Conservation (phyloP, 2,888 invertebrate genomes). For the Pogonocherus hispidulus region DNA sequence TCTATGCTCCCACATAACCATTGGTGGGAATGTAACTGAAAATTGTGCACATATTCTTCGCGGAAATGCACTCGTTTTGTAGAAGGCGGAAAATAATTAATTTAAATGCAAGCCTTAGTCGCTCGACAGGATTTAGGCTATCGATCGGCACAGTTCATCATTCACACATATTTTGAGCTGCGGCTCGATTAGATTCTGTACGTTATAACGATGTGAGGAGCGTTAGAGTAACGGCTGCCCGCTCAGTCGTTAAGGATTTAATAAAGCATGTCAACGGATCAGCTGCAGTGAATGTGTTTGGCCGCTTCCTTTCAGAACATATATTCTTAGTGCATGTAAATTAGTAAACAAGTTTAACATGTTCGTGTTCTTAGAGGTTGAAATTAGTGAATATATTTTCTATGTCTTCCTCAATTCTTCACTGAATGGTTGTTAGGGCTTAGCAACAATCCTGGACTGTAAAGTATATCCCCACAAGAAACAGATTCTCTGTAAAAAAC, state of each 20-base stretch:
- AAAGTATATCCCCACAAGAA: too few relatives aligned
- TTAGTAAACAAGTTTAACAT: not conserved
- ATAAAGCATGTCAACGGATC: not conserved
- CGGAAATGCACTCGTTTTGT: constrained; percentile 15
- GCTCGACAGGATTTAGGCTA: not conserved
- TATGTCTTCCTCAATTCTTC: too few relatives aligned
- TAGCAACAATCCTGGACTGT: too few relatives aligned
- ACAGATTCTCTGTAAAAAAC: too few relatives aligned
- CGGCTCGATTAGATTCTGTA: constrained; percentile 13
- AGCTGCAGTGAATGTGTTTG: not conserved
- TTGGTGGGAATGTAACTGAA: constrained; percentile 1
- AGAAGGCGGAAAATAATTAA: constrained; percentile 20
- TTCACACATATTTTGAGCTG: constrained; percentile 15
- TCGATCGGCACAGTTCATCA: constrained; percentile 8
- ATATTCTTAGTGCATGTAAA: not conserved
- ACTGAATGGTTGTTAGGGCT: too few relatives aligned
- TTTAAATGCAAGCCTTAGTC: constrained; percentile 24
- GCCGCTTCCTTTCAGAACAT: not conserved
- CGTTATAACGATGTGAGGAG: not conserved
- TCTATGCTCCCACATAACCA: too few relatives aligned
- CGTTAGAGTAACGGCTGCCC: not conserved
- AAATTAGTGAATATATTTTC: too few relatives aligned
- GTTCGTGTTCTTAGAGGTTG: not conserved
- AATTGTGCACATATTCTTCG: not conserved
- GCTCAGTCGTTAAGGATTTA: not conserved